These are phyloP conservation scores for Lordiphosa fenestrarum DNA, from an alignment of 2,888 invertebrate species.

Conservation along the genomic window DNA sequence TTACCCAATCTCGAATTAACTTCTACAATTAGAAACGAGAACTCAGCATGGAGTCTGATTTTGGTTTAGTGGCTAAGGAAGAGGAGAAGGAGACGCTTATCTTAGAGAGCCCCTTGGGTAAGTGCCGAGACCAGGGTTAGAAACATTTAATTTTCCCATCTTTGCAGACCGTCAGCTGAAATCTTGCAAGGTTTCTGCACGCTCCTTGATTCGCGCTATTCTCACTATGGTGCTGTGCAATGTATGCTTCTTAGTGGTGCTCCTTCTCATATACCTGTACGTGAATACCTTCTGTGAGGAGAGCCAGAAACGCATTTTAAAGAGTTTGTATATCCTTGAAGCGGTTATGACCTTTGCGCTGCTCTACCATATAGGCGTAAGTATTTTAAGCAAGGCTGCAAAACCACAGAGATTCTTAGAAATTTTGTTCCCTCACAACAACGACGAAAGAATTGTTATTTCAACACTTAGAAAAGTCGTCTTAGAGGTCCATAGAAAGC, in stretches of 20 bases:
- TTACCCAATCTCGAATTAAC: conserved; percentile 1
- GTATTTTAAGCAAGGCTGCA: conserved; percentile 2
- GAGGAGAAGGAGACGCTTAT: background rate
- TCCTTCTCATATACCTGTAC: conserved; percentile 16
- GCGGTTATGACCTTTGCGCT: conserved; percentile 7
- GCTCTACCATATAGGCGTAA: conserved; percentile 32
- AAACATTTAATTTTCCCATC: background rate
- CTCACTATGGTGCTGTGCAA: conserved; percentile 37
- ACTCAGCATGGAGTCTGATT: conserved; percentile 1
- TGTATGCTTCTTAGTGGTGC: conserved; percentile 12
- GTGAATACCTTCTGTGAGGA: conserved; percentile 1
- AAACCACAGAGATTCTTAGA: too few relatives aligned
- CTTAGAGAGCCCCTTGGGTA: background rate
- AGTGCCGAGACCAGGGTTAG: background rate
- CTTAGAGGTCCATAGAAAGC: too few relatives aligned
- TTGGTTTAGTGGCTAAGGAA: background rate
- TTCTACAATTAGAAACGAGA: background rate
- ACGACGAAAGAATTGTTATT: too few relatives aligned
- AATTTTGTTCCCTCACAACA: too few relatives aligned
- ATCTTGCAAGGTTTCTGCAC: background rate
- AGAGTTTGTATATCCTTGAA: background rate
- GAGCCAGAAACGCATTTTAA: background rate
- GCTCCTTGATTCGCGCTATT: background rate
- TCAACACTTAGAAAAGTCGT: too few relatives aligned
- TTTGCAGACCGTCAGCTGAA: conserved; percentile 18